Conservation (phyloP, 2,888 invertebrate species). For the Actias luna region DNA sequence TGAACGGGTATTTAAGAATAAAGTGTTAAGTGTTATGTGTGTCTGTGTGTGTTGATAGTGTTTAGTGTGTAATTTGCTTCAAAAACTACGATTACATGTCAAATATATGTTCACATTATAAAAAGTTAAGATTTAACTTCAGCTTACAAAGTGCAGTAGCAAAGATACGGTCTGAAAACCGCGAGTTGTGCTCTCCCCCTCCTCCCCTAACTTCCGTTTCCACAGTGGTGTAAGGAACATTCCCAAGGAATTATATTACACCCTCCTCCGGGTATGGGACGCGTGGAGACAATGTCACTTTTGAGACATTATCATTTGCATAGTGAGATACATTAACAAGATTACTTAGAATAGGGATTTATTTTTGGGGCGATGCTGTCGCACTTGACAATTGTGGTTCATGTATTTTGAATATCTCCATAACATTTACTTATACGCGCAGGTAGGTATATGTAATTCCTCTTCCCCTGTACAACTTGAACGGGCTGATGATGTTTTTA, state of each 20-base stretch:
- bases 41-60: too few relatives aligned
- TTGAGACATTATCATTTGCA: constrained; percentile 37
- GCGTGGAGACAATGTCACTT: constrained; percentile 12
- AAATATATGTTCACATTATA: not conserved
- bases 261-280: constrained; percentile 18
- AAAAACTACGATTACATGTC: not conserved
- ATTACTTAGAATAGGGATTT: constrained; percentile 28
- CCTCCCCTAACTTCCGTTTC: constrained; percentile 52
- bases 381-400: not conserved
- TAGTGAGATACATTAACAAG: constrained; percentile 31
- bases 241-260: constrained; percentile 62
- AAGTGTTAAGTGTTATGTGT: too few relatives aligned
- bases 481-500: too few relatives aligned
- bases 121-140: constrained; percentile 3
- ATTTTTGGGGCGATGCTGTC: constrained; percentile 15
- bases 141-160: not conserved
- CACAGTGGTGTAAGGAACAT: constrained; percentile 61
- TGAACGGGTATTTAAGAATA: too few relatives aligned
- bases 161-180: constrained; percentile 5
- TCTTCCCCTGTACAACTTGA: too few relatives aligned
- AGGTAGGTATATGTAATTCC: too few relatives aligned
- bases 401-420: not conserved
- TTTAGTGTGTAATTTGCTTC: not conserved
- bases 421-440: not conserved
- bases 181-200: not conserved